A percentile compares a stretch with the other conserved stretches of the same genome.
phyloP scores from a whole-genome alignment of 64 coral and sea anemone genomes.

The Stylophora pistillata region DNA sequence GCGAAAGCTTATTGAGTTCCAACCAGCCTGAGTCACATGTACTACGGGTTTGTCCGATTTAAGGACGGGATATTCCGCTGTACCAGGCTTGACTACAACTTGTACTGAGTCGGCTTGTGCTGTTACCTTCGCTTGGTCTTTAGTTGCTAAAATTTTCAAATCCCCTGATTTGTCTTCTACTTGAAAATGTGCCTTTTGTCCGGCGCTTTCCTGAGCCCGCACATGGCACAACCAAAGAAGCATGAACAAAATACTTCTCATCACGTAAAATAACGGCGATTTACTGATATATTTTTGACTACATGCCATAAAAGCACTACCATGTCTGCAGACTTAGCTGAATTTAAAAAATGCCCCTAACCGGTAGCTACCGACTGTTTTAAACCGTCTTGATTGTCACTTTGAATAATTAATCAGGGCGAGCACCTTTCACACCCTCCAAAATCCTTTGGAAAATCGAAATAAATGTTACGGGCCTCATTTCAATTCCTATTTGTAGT shows the following conservation, averaged over 20 bases:
- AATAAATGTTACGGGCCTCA: no score
- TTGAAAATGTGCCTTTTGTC: constrained; percentile 95
- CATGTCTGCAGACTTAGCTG: no score
- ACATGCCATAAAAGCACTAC: no score
- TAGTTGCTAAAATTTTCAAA: constrained; percentile 82
- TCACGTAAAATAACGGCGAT: background rate
- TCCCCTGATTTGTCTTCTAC: constrained; percentile 94
- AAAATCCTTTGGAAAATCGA: no score
- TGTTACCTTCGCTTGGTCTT: constrained; percentile 77
- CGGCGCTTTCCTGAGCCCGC: constrained; percentile 27
- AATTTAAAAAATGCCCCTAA: no score
- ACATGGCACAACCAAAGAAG: background rate
- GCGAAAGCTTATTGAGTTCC: constrained; percentile 47
- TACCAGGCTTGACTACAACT: constrained; percentile 88
- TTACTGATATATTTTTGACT: background rate
- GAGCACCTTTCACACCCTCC: no score
- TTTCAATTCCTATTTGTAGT: no score
- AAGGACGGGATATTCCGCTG: constrained; percentile 73
- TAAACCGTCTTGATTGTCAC: no score
- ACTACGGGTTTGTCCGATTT: constrained; percentile 94
- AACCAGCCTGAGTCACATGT: constrained; percentile 68
- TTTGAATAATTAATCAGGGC: no score
- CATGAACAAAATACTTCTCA: background rate
- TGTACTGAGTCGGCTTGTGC: constrained; percentile 84
- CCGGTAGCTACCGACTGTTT: no score